These are phyloP conservation scores for Nyctalus aviator DNA, from an alignment of 2,797 vertebrate species.

Conservation along the genomic window DNA sequence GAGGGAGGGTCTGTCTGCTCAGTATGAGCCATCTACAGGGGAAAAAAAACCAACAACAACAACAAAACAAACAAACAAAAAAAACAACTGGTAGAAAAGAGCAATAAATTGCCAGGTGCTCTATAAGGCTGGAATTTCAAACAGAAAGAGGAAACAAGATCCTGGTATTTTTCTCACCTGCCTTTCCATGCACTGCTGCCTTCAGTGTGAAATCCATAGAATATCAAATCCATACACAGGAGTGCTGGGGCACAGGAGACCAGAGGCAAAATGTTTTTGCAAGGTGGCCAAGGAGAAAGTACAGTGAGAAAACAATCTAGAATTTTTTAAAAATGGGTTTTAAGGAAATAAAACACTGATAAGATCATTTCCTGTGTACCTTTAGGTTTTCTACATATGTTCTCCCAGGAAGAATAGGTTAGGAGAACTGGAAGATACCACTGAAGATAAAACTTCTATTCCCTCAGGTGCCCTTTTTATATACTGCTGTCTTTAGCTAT, in stretches of 20 bases:
- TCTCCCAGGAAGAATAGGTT: neutral
- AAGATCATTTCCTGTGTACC: neutral
- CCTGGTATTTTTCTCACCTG: conserved; percentile 37
- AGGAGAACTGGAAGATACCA: neutral
- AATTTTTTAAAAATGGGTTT: neutral
- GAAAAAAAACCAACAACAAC: conserved; percentile 18
- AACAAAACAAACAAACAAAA: neutral
- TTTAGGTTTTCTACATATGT: neutral
- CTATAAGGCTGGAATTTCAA: conserved; percentile 60
- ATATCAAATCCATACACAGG: neutral
- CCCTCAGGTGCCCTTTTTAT: neutral
- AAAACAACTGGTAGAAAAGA: conserved; percentile 70
- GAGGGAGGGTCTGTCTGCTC: conserved; percentile 75
- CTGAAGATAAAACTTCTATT: neutral
- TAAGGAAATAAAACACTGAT: neutral
- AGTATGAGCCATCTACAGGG: conserved; percentile 70
- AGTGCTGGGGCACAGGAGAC: neutral
- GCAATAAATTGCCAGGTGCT: conserved; percentile 83
- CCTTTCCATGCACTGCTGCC: neutral
- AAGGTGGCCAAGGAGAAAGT: neutral
- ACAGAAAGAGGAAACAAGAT: conserved; percentile 22
- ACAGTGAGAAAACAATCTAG: neutral
- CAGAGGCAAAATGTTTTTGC: conserved; percentile 36
- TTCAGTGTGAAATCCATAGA: neutral
- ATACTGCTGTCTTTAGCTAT: neutral